A percentile compares a stretch with the other conserved stretches of the same genome.
Evolutionary conservation across 2,888 invertebrate species (phyloP).

Genomic region (Allacma fusca): DNA sequence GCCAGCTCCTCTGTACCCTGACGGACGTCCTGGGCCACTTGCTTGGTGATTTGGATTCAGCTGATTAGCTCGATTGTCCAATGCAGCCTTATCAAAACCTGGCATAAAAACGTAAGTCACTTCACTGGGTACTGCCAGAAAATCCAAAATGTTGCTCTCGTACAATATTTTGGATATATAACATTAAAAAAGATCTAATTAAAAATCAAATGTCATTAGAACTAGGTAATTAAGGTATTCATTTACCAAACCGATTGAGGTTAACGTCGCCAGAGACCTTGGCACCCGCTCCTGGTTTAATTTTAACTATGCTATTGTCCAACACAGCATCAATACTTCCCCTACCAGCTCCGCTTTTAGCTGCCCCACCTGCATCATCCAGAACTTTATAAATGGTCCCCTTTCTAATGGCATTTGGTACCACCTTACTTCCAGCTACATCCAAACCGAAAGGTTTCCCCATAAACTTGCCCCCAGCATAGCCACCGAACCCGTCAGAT

Average conservation of each 20-base stretch:
- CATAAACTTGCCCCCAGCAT: slow-evolving; percentile 48
- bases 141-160: no score
- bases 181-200: no score
- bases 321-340: neutral
- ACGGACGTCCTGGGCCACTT: slow-evolving; percentile 61
- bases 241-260: no score
- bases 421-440: slow-evolving; percentile 25
- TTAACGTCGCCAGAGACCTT: no score
- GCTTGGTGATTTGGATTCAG: slow-evolving; percentile 62
- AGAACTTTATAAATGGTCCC: neutral
- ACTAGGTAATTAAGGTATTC: no score
- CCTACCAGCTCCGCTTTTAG: neutral
- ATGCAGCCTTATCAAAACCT: slow-evolving; percentile 18
- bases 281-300: neutral
- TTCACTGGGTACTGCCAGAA: no score
- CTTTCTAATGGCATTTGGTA: slow-evolving; percentile 10
- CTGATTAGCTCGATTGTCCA: slow-evolving; percentile 61
- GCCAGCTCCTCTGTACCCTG: slow-evolving; percentile 62
- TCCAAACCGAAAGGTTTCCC: slow-evolving; percentile 50
- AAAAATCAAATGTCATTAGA: no score
- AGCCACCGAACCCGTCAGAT: slow-evolving; percentile 53
- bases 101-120: neutral
- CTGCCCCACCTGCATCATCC: slow-evolving; percentile 9
- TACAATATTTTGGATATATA: no score
- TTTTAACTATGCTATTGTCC: neutral